Percentiles rank a stretch among this genome's conserved stretches.
Evolutionary conservation across 2,113 vertebrate genomes (phyloP).

Genomic region (Hyla sarda): DNA sequence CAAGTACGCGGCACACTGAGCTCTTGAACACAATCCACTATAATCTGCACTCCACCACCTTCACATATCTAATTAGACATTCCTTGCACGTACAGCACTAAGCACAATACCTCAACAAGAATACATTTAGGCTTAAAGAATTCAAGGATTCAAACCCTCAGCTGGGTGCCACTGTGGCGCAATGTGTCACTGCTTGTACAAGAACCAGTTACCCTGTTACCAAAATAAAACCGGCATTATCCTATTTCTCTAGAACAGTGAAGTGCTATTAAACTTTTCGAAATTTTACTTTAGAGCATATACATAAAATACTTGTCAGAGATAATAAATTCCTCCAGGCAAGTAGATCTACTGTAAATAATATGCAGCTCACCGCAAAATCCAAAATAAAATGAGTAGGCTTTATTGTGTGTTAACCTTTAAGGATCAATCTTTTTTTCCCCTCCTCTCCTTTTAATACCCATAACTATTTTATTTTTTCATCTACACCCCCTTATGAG

Average conservation of each 20-base stretch:
- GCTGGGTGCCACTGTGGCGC: constrained; percentile 44
- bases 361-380: not conserved
- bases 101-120: constrained; percentile 59
- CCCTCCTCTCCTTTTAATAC: too few species aligned
- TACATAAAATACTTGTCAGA: not conserved
- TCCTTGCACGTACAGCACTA: constrained; percentile 56
- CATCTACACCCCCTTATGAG: not conserved
- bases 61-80: constrained; percentile 55
- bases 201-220: constrained; percentile 44
- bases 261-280: constrained; percentile 6
- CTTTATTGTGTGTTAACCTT: not conserved
- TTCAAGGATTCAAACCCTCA: constrained; percentile 57
- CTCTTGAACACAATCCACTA: constrained; percentile 42
- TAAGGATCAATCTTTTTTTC: not conserved
- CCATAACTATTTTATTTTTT: not conserved
- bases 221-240: constrained; percentile 31
- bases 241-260: not conserved
- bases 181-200: constrained; percentile 45
- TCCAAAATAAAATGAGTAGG: not conserved
- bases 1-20: constrained; percentile 36
- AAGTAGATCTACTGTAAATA: not conserved
- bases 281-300: not conserved
- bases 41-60: constrained; percentile 46
- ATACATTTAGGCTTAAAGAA: constrained; percentile 58
- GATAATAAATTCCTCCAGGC: not conserved